Percentiles rank a stretch among this genome's conserved stretches.
Conservation (phyloP, 2,113 vertebrate species). For the Origma solitaria region DNA sequence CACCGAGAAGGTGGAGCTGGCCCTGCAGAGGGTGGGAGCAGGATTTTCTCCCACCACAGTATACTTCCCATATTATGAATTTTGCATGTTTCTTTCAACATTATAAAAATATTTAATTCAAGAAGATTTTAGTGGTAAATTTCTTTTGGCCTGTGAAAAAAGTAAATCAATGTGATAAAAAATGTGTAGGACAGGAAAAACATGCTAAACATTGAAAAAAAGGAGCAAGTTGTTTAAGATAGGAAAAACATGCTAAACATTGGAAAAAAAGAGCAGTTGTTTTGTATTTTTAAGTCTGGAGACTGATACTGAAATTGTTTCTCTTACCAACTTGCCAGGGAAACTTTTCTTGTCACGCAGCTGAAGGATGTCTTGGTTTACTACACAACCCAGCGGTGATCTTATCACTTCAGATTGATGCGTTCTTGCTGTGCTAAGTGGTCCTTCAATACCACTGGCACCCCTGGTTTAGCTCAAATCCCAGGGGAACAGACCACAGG, state of each 20-base stretch:
- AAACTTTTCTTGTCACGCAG: not conserved
- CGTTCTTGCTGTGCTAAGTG: not conserved
- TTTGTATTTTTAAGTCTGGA: not conserved
- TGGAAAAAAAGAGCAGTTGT: not conserved
- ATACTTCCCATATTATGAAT: not conserved
- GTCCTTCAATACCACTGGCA: not conserved
- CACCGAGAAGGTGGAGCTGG: too few species aligned
- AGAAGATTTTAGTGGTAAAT: fast-evolving
- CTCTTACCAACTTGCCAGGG: not conserved
- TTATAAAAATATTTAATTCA: not conserved
- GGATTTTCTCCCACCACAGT: too few species aligned
- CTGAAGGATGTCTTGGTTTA: not conserved
- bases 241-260: not conserved
- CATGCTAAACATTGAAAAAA: fast-evolving
- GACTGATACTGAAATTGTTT: not conserved
- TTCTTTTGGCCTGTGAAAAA: not conserved
- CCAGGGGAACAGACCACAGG: not conserved
- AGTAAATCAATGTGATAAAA: not conserved
- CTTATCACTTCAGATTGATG: not conserved
- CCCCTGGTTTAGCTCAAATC: not conserved
- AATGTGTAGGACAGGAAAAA: not conserved
- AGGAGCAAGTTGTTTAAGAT: not conserved
- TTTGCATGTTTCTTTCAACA: not conserved
- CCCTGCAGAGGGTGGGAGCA: too few species aligned
- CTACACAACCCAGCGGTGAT: not conserved